Conservation (phyloP, 92 coral and sea anemone genomes). For the Zoanthus sansibaricus region DNA sequence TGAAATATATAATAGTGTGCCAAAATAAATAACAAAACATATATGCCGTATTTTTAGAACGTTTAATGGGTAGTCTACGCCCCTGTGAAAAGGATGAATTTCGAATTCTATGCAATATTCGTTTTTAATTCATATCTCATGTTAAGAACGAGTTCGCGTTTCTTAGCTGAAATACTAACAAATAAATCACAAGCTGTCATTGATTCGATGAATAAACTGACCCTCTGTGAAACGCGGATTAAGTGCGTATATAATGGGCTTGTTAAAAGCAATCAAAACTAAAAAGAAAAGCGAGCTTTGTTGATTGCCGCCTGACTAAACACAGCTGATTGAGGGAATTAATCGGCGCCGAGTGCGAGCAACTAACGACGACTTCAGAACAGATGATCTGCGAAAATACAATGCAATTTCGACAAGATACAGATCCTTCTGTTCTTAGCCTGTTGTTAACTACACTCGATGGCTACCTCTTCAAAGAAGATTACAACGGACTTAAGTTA, state of each 20-base stretch:
- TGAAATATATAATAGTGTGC: too few species aligned
- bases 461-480: constrained; percentile 54
- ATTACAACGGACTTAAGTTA: constrained; percentile 74
- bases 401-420: constrained; percentile 2
- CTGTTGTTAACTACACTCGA: neutral
- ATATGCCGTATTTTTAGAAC: too few species aligned
- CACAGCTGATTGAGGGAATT: constrained; percentile 60
- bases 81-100: too few species aligned
- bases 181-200: constrained; percentile 49
- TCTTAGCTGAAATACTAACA: constrained; percentile 4
- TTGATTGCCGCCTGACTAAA: constrained; percentile 58
- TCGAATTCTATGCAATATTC: too few species aligned
- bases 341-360: constrained; percentile 49
- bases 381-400: constrained; percentile 26
- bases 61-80: too few species aligned
- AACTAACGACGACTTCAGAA: constrained; percentile 9
- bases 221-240: constrained; percentile 46
- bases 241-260: constrained; percentile 73
- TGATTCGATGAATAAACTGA: constrained; percentile 50
- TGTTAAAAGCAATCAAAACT: constrained; percentile 85
- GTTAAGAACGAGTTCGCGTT: too few species aligned
- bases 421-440: neutral
- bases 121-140: too few species aligned
- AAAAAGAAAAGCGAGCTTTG: constrained; percentile 83
- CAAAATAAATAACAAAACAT: too few species aligned